These are phyloP conservation scores for Prochilodus magdalenae DNA, from an alignment of 2,113 vertebrate genomes.

Conservation along the genomic window DNA sequence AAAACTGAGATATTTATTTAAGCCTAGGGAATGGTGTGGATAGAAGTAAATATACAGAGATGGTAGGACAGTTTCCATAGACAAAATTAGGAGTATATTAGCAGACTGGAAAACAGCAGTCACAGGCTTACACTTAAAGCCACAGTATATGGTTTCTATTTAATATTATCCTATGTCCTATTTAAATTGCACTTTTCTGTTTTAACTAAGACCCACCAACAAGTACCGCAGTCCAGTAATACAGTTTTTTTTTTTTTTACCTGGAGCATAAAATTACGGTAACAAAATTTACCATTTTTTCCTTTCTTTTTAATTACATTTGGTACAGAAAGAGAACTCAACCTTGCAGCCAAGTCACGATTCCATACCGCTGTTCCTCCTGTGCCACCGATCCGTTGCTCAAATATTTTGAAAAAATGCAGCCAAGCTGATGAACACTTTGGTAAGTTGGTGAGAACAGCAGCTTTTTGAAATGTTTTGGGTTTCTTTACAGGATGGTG, in stretches of 20 bases:
- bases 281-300: slow-evolving; percentile 18
- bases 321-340: neutral
- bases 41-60: slow-evolving; percentile 72
- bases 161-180: slow-evolving; percentile 30
- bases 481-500: slow-evolving; percentile 85
- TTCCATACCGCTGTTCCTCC: neutral
- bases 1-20: slow-evolving; percentile 48
- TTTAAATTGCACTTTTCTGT: slow-evolving; percentile 23
- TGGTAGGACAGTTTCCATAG: slow-evolving; percentile 42
- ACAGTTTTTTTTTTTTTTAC: no score
- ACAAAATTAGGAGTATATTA: slow-evolving; percentile 52
- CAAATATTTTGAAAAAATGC: slow-evolving; percentile 45
- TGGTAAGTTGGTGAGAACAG: slow-evolving; percentile 54
- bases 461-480: slow-evolving; percentile 42
- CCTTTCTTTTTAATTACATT: neutral
- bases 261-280: slow-evolving; percentile 35
- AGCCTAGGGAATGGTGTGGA: slow-evolving; percentile 73
- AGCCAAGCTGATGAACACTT: slow-evolving; percentile 47
- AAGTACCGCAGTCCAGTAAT: slow-evolving; percentile 47
- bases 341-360: slow-evolving; percentile 25
- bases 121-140: slow-evolving; percentile 66
- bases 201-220: slow-evolving; percentile 48
- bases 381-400: slow-evolving; percentile 50
- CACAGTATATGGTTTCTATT: slow-evolving; percentile 64
- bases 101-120: slow-evolving; percentile 81